A percentile compares a stretch with the other conserved stretches of the same genome.
phyloP scores from a whole-genome alignment of 1,140 invertebrate genomes.

The Heliconius hewitsoni region DNA sequence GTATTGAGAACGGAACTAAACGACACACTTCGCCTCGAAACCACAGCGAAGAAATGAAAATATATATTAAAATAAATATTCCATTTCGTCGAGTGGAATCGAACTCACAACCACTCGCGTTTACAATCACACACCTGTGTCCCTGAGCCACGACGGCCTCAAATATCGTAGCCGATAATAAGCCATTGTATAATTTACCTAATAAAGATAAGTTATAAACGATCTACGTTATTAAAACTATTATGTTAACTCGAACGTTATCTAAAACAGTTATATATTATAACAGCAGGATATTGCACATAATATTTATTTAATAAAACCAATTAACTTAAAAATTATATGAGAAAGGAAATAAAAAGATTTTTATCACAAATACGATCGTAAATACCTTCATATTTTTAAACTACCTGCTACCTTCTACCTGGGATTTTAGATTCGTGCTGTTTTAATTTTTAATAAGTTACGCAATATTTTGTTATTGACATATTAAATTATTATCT shows the following conservation, averaged over 20 bases:
- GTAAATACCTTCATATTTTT: background rate
- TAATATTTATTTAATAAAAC: background rate
- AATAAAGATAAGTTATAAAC: background rate
- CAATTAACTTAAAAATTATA: background rate
- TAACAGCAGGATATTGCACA: background rate
- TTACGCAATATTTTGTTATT: background rate
- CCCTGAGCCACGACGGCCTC: no score
- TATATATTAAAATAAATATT: no score
- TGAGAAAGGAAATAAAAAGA: background rate
- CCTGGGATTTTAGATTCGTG: background rate
- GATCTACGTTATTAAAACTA: background rate
- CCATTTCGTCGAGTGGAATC: no score
- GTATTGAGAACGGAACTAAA: no score
- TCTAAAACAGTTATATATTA: background rate
- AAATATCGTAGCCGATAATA: no score
- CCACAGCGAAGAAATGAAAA: no score
- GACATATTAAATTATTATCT: background rate
- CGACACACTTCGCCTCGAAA: no score
- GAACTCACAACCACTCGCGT: no score
- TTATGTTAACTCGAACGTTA: background rate
- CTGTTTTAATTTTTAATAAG: background rate
- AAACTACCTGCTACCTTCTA: slow-evolving; percentile 1
- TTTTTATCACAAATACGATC: background rate
- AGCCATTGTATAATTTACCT: background rate
- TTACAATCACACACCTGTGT: no score